Evolutionary conservation across 2,888 invertebrate species (phyloP), one percentile per base, ranked within the genome.

Genomic region (Drosophila eohydei): DNA sequence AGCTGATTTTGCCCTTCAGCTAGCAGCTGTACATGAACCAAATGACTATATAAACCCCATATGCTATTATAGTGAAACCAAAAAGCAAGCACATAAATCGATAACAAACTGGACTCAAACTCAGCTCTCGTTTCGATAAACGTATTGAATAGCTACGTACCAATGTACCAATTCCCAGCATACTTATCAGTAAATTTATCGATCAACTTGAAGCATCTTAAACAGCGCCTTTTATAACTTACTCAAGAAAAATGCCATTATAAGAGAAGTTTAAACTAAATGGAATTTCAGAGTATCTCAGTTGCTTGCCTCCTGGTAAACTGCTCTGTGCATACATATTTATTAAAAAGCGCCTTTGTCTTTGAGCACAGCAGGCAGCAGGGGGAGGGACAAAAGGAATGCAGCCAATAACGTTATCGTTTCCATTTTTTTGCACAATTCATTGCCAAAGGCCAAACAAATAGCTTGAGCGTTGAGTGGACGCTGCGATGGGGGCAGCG

Each of bases 381-480:
- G 48, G 38, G 6, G 30, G 21, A 38, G 34, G 65, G 21, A 58
- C 50, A 51, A 70, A 51, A 65, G 69, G 83, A 83, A 81, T 81
- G 74, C 72, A 77, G 78, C 73, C 82, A 85, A 89, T 89, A 85
- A 80, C 70, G 56, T 86, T 81, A 73, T 64, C 67, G 51, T 74
- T 86, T 79, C 67, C 71, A 80, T 80, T 83, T 81, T 43, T n/a
- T 73, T 80, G 57, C 78, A 72, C 70, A 88, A 80, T 78, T 84
- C 68, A 65, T 36, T 69, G 88, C 89, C 88, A 78, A 71, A 70
- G 89, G 88, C 82, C 71, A 87, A 84, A 82, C 82, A 87, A 85
- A 85, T 89, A 85, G 78, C 89, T 89, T 63, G 59, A 48, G 26
- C 59, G 14, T 16, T 14, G 16, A 16, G 40, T 28, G 30, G 30